Evolutionary conservation across 1,140 invertebrate genomes (phyloP), one percentile per base, ranked within the genome.

Genomic region (Monomorium pharaonis): DNA sequence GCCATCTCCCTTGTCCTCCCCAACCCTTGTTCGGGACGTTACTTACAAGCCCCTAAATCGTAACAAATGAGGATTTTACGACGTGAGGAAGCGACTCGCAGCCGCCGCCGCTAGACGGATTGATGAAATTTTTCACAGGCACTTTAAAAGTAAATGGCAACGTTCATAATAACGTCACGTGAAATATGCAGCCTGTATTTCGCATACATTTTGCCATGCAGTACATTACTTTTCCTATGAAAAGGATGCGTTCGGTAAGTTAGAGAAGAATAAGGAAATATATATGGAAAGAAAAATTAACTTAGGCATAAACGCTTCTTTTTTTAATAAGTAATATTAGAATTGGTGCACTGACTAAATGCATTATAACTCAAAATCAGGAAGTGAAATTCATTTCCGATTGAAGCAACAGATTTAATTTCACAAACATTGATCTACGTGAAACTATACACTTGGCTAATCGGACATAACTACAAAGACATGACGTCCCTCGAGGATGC

Each of bases 11-110:
- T 80, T 54, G 3, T 51, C 27, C 47, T n/a, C 51, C 33, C 21
- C 33, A 16, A 24, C 14, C 24, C 65, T 72, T 18, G 49, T 81
- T 30, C 7, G 14, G 33, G 27, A 74, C 51, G 78, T 83, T 83
- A 83, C 78, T 83, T 83, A 83, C 54, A 70, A 83, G 37, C 37
- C 14, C 14, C 37, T 83, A 83, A 83, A 83, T 83, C 67, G 78
- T 83, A 74, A 83, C 54, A 74, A 83, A 83, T 83, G 78, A 83
- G 67, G 27, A 58, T 74, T 74, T 83, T 74, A 83, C 78, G 78
- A 58, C 67, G 37, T 81, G 67, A 81, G 78, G 49, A 81, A 72
- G 49, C 51, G 67, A 74, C 51, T 83, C 24, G 67, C 51, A 30
- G n/a, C 24, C 37, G 14, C 42, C 24, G 27, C 67, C 30, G 78